Percentiles rank a stretch among this genome's conserved stretches.
These are phyloP conservation scores for Agrotis segetum DNA, from an alignment of 2,888 invertebrate genomes.

Conservation along the genomic window DNA sequence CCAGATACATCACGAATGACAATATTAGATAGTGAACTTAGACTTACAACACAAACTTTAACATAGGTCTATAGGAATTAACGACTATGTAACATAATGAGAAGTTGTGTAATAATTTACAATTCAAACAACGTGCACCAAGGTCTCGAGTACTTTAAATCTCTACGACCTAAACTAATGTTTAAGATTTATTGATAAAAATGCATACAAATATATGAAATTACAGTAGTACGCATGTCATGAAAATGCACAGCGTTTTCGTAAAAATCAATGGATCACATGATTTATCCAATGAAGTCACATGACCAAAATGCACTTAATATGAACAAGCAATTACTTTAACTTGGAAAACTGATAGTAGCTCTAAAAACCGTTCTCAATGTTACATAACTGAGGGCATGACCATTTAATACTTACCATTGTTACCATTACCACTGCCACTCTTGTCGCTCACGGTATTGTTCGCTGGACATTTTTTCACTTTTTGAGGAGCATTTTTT, in stretches of 20 bases:
- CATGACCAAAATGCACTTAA: conserved; percentile 80
- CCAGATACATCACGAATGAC: conserved; percentile 23
- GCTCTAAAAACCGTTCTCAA: conserved; percentile 75
- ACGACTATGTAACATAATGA: conserved; percentile 65
- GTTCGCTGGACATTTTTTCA: conserved; percentile 88
- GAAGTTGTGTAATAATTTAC: conserved; percentile 80
- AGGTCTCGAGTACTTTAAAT: conserved; percentile 44
- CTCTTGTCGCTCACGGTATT: conserved; percentile 85
- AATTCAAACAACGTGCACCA: conserved; percentile 60
- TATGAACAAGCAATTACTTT: conserved; percentile 68
- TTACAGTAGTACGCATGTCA: conserved; percentile 44
- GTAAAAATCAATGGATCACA: conserved; percentile 76
- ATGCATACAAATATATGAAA: conserved; percentile 37
- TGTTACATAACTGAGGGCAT: conserved; percentile 90
- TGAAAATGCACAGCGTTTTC: conserved; percentile 51
- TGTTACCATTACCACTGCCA: conserved; percentile 84
- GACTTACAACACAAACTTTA: conserved; percentile 21
- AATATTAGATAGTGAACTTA: conserved; percentile 24
- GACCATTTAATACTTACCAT: conserved; percentile 86
- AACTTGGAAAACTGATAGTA: conserved; percentile 64
- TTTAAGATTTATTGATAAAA: conserved; percentile 17
- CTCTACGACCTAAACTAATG: conserved; percentile 14
- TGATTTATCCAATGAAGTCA: conserved; percentile 79
- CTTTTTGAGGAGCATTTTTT: conserved; percentile 87
- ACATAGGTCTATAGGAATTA: conserved; percentile 30